Evolutionary conservation across 2,797 vertebrate species (phyloP), one percentile per base, ranked within the genome.

Genomic region (Neosilurus hyrtlii): DNA sequence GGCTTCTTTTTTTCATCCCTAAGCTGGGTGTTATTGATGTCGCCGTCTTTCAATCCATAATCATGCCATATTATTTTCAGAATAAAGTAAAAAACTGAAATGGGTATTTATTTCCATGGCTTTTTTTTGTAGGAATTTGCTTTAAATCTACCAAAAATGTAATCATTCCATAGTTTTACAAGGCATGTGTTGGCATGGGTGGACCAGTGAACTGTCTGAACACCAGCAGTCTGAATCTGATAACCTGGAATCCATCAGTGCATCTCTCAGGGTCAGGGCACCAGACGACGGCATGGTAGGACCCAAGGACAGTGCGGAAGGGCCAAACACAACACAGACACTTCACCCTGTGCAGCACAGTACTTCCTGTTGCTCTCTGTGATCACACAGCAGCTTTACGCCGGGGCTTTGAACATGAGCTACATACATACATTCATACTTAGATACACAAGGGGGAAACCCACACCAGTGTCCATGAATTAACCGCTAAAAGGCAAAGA

Each of bases 301-400:
- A 43, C 4, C 2, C 78, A 91, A 91, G 94, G 94, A 94, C 90
- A 88, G 86, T 91, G 91, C 91, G 92, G 93, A 91, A 92, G 92
- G 91, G 96, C 96, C 96, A 97, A 97, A 96, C 94, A 96, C 93
- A 97, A 97, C 96, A 96, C 91, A 91, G 90, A 93, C 91, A 91
- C 94, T 94, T 94, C 92, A 65, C 94, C 92, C 88, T 88, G 89
- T 95, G 91, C 96, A 95, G 95, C 93, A 89, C 94, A 95, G 91
- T 93, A 95, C 95, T 96, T 97, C 96, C 96, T 79, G 94, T 91
- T 85, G 82, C 54, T 51, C 89, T 86, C 91, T 95, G 94, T 93
- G 93, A 96, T 96, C 94, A 95, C 92, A 93, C 95, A 94, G 94
- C 82, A 76, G 80, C 70, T 82, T 82, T 54, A 57, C 37, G 26